Evolutionary conservation across 2,797 vertebrate genomes (phyloP).

Genomic region (Poliocrania exsul): DNA sequence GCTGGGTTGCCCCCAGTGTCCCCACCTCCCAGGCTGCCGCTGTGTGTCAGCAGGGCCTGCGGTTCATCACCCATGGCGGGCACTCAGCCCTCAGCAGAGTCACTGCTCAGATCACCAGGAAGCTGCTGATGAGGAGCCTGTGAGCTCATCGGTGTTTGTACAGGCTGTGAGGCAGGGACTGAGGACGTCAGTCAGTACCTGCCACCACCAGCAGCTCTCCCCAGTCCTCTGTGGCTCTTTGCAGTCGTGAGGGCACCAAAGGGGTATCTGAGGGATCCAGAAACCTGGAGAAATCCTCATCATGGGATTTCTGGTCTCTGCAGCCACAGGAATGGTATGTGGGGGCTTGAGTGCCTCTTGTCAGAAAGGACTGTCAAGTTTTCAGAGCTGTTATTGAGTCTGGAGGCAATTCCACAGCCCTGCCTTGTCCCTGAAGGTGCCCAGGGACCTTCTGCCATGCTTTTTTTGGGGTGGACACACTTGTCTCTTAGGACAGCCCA

Average conservation of each 20-base stretch:
- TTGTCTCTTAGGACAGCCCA: neutral
- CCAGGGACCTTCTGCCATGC: neutral
- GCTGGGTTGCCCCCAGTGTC: neutral
- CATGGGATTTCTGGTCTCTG: neutral
- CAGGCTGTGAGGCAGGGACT: neutral
- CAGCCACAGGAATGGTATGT: neutral
- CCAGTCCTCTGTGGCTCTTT: rapidly evolving
- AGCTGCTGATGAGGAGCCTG: neutral
- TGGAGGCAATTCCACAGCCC: neutral
- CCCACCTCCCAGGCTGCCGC: neutral
- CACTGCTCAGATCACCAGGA: neutral
- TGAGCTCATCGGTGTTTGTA: neutral
- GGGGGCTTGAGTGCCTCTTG: neutral
- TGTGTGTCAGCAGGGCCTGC: rapidly evolving
- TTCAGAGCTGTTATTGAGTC: neutral
- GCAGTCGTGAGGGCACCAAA: neutral
- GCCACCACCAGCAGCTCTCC: neutral
- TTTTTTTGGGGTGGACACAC: neutral
- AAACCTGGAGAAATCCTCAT: neutral
- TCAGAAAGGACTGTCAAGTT: neutral
- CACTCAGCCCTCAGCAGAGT: neutral
- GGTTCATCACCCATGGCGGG: rapidly evolving
- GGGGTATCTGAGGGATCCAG: neutral
- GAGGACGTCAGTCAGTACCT: neutral
- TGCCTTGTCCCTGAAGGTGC: neutral